Evolutionary conservation across 1,140 invertebrate genomes (phyloP).

Genomic region (Zaprionus davidi): DNA sequence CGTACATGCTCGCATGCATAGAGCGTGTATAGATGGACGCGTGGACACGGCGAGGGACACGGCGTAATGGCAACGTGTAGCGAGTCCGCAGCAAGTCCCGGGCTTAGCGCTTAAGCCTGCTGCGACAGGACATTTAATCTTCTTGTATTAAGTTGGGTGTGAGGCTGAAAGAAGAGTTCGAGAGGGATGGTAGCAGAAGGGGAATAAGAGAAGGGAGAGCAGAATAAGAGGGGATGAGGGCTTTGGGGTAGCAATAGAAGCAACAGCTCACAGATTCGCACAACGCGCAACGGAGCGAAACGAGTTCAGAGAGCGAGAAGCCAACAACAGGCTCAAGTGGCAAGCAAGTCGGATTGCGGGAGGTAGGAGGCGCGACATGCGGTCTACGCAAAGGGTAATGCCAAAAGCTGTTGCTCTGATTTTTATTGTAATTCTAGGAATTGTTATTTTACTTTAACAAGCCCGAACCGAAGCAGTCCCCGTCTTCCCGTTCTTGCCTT

Average conservation of each 20-base stretch:
- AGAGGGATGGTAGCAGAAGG: too few species aligned
- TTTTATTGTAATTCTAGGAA: constrained; percentile 80
- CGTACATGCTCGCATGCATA: neutral
- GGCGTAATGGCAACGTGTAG: constrained; percentile 42
- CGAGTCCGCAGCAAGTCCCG: constrained; percentile 49
- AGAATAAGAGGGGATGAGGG: constrained; percentile 19
- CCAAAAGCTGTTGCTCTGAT: constrained; percentile 71
- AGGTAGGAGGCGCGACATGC: constrained; percentile 7
- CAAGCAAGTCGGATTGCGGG: constrained; percentile 15
- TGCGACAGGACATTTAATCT: constrained; percentile 83
- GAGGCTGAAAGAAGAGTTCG: constrained; percentile 8
- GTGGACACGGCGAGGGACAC: constrained; percentile 24
- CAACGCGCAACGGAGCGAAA: constrained; percentile 16
- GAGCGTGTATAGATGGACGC: constrained; percentile 18
- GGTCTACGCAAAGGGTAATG: constrained; percentile 64
- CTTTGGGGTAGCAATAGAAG: constrained; percentile 19
- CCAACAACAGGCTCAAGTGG: constrained; percentile 69
- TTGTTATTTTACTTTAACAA: constrained; percentile 80
- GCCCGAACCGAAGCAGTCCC: constrained; percentile 62
- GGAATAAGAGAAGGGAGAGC: constrained; percentile 7
- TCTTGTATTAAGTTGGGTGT: constrained; percentile 67
- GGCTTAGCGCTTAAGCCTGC: constrained; percentile 73
- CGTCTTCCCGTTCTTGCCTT: neutral
- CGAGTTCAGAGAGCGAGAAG: constrained; percentile 42
- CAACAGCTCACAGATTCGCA: constrained; percentile 17